phyloP scores from a whole-genome alignment of 2,113 vertebrate genomes.

The Guaruba guarouba region DNA sequence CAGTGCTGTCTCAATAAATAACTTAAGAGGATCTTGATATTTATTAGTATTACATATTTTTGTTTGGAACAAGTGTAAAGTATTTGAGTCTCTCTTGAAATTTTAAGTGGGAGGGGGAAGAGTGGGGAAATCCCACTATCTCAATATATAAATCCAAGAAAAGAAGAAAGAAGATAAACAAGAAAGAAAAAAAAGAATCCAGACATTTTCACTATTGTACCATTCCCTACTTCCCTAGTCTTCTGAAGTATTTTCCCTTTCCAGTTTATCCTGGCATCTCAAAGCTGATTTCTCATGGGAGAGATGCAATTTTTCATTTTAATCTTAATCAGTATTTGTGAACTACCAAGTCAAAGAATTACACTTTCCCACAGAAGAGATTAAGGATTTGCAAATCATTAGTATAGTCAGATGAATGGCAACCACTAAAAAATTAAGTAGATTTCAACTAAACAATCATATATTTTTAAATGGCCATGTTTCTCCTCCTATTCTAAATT shows the following conservation, averaged over 20 bases:
- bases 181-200: not conserved
- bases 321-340: not conserved
- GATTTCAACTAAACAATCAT: not conserved
- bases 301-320: not conserved
- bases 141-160: not conserved
- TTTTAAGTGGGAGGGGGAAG: not conserved
- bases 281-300: not conserved
- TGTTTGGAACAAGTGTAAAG: not conserved
- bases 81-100: not conserved
- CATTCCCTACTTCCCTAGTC: fast-evolving
- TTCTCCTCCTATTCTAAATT: not conserved
- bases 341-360: not conserved
- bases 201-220: not conserved
- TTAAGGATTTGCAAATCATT: not conserved
- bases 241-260: not conserved
- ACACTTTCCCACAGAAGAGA: not conserved
- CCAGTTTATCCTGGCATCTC: not conserved
- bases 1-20: not conserved
- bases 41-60: not conserved
- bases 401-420: not conserved
- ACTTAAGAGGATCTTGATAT: not conserved
- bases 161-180: not conserved
- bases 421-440: not conserved
- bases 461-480: not conserved
- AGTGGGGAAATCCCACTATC: not conserved